phyloP scores from a whole-genome alignment of 2,113 vertebrate species.

The Myocastor coypus region DNA sequence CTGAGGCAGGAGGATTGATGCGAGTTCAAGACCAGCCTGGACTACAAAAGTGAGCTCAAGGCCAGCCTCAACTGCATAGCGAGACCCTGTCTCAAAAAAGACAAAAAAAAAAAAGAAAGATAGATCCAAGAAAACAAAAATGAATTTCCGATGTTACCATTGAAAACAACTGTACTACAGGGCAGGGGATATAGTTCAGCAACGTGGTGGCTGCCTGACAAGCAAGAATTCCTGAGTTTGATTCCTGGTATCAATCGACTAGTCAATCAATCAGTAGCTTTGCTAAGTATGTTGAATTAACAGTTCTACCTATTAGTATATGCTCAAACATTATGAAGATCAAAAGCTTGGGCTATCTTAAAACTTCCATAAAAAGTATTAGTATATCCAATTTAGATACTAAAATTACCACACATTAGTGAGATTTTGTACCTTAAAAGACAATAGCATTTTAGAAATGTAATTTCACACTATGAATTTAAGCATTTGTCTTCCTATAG shows the following conservation, averaged over 20 bases:
- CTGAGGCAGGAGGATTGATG: too few relatives aligned
- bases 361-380: constrained; percentile 64
- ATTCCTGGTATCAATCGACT: not conserved
- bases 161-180: not conserved
- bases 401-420: constrained; percentile 72
- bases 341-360: constrained; percentile 62
- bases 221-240: not conserved
- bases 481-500: constrained; percentile 13
- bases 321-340: constrained; percentile 67
- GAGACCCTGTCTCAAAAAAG: too few relatives aligned
- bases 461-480: constrained; percentile 28
- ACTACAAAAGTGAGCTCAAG: too few relatives aligned
- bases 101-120: too few relatives aligned
- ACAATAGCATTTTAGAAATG: constrained; percentile 67
- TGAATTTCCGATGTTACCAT: not conserved
- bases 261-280: not conserved
- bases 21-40: too few relatives aligned
- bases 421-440: constrained; percentile 74
- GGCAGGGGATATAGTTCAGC: not conserved
- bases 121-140: not conserved
- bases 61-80: too few relatives aligned
- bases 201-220: not conserved
- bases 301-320: constrained; percentile 43
- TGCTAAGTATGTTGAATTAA: constrained; percentile 18
- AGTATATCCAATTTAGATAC: constrained; percentile 66